phyloP scores from a whole-genome alignment of 2,888 invertebrate species.

The Harmothoe impar region DNA sequence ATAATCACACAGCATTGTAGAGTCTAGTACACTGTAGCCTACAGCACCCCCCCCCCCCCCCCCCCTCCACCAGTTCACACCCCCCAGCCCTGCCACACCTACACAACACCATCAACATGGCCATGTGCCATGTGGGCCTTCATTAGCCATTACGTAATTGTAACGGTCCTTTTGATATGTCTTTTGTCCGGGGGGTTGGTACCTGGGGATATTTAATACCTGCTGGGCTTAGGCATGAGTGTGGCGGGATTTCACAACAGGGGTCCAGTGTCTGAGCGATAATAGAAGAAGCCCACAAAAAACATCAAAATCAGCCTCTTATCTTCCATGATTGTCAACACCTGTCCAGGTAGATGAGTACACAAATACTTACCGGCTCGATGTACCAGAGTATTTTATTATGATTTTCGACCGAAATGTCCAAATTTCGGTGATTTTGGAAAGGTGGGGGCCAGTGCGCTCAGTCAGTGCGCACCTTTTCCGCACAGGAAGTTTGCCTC shows the following conservation, averaged over 20 bases:
- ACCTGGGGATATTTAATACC: too few relatives aligned
- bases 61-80: too few relatives aligned
- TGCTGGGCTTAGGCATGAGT: neutral
- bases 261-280: neutral
- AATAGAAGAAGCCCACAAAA: neutral
- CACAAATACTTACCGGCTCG: neutral
- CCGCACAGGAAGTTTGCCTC: constrained; percentile 62
- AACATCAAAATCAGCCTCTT: neutral
- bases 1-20: too few relatives aligned
- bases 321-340: neutral
- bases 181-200: too few relatives aligned
- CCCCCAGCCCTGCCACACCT: too few relatives aligned
- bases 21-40: too few relatives aligned
- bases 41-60: too few relatives aligned
- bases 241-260: neutral
- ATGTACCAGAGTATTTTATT: neutral
- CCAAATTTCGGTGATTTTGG: neutral
- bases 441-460: neutral
- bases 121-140: too few relatives aligned
- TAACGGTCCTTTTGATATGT: neutral
- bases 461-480: constrained; percentile 39
- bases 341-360: too few relatives aligned
- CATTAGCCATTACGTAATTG: neutral
- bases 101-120: too few relatives aligned
- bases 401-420: neutral